Base-by-base conservation (phyloP, 2,797 vertebrate genomes). In the Diplodus sargus region DNA sequence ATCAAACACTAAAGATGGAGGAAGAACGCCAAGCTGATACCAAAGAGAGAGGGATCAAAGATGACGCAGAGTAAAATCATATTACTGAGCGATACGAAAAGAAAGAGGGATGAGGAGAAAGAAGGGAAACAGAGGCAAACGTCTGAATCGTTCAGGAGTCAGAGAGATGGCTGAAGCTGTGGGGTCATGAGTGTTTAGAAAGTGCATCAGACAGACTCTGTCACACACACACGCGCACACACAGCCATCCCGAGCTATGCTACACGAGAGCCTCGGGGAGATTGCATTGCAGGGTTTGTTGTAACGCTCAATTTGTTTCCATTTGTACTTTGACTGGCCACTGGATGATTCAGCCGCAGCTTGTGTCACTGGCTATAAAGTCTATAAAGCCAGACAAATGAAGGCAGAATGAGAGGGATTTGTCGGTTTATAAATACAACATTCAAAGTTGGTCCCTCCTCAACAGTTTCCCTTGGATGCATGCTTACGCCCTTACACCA, bases 1-100 rank as follows among this genome's bases (percentile, higher is more conserved):
- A 22, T 73, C 52, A 66, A 49, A 71, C 30, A 20, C 48, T 58
- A 10, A 58, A 66, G 56, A 77, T 47, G 45, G 58, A 84, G 42
- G 57, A 61, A 62, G 20, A 47, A 34, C 74, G 52, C 4, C 25
- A 18, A 18, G 53, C 42, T 67, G 13, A 79, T 70, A 28, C 77
- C 16, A 68, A 28, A 47, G 28, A 53, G 47, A 49, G 48, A 53
- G 23, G 16, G 39, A 65, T 54, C 16, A 61, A 6, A 70, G 53
- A 53, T 10, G 42, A 28, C 22, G 18, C 18, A 11, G 9, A n/a
- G 39, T 23, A 20, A 54, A 54, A 45, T 13, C 42, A 14, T 70
- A 23, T 34, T 5, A 12, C 8, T 0, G 13, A 49, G 47, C 28
- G 17, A 69, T 30, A 43, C 0, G 49, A 13, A 66, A 7, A 34